Evolutionary conservation across 1,140 invertebrate species (phyloP).

Genomic region (Hirudo medicinalis): DNA sequence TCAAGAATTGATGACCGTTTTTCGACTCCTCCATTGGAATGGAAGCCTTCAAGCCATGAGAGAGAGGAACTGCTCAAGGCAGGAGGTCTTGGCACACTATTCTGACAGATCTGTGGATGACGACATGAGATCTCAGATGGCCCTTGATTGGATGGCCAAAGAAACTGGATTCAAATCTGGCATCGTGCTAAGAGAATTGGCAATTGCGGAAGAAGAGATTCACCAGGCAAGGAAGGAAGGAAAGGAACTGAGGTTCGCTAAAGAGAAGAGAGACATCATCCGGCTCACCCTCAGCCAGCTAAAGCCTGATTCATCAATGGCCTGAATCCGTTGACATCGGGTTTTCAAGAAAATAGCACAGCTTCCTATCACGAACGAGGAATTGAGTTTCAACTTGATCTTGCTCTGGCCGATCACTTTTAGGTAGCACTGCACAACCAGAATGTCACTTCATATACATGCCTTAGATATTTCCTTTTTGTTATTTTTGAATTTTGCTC

Average conservation of each 20-base stretch:
- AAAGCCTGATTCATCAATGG: conserved; percentile 33
- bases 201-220: conserved; percentile 69
- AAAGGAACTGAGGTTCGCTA: conserved; percentile 76
- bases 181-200: conserved; percentile 63
- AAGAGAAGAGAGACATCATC: conserved; percentile 86
- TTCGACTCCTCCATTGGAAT: conserved; percentile 89
- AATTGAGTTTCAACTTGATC: too few relatives aligned
- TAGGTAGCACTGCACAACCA: too few relatives aligned
- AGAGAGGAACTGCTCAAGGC: conserved; percentile 82
- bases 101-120: conserved; percentile 73
- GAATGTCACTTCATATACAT: too few relatives aligned
- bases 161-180: conserved; percentile 64
- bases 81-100: conserved; percentile 86
- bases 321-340: conserved; percentile 20
- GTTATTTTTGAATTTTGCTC: too few relatives aligned
- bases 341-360: too few relatives aligned
- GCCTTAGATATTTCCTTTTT: too few relatives aligned
- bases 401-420: too few relatives aligned
- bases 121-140: conserved; percentile 90
- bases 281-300: conserved; percentile 55
- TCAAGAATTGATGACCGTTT: conserved; percentile 90
- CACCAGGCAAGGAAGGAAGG: conserved; percentile 76
- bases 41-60: conserved; percentile 72
- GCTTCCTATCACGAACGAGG: too few relatives aligned
- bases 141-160: conserved; percentile 78